Evolutionary conservation across 2,797 vertebrate species (phyloP), one percentile per base, ranked within the genome.

Genomic region (Ciconia nigra): DNA sequence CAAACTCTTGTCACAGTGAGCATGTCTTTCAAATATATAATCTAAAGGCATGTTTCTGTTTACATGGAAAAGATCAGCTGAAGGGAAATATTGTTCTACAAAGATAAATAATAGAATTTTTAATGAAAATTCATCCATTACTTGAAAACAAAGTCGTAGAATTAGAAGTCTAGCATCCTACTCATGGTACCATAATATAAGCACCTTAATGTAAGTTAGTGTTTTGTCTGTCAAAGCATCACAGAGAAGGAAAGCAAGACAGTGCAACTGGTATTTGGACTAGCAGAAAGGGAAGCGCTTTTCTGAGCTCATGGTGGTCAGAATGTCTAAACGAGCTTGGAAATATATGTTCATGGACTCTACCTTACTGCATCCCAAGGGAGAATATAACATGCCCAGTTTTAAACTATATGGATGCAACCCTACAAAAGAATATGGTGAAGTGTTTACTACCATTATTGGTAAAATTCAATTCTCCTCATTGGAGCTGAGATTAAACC

Each of bases 221-320:
- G 1, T 54, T 81, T 51, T 49, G 49, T 51, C 20, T 61, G 16
- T 33, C 22, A 26, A 7, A 63, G 55, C 42, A 19, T 58, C 55
- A 5, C 15, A 12, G 8, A 9, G 41, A 52, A 29, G 24, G 39
- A 61, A 21, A 42, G 12, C 9, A 39, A 65, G 80, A 8, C 12
- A 33, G 6, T 31, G 22, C 19, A 15, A 0, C 1, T n/a, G 47
- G 5, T 12, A 3, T 44, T 61, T 73, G 54, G 18, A 24, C 13
- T 33, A 7, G 35, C 39, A n/a, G 49, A 37, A 76, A 16, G 5
- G 8, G 28, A 31, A 16, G 12, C 0, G 1, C 13, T 82, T 67
- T 51, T 31, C 62, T n/a, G 37, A 52, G 33, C 29, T 82, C 8
- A 0, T 20, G 10, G 22, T n/a, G 24, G 11, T 31, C 41, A 51